Conservation (phyloP, 2,797 vertebrate genomes). For the Phoeniculus purpureus region DNA sequence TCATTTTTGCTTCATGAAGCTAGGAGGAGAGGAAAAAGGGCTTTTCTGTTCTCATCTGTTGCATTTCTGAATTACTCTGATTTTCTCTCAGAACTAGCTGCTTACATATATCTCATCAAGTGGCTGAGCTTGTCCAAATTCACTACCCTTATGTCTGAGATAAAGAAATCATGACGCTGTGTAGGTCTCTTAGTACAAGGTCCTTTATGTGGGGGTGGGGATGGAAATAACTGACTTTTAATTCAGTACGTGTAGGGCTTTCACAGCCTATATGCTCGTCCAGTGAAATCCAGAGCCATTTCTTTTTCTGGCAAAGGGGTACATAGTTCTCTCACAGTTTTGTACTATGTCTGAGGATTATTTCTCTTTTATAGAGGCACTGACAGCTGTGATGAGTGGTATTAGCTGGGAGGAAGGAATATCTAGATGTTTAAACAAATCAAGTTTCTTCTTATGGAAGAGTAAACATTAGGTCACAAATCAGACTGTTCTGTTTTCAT, state of each 20-base stretch:
- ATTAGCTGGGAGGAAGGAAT: conserved; percentile 74
- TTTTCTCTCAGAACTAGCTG: conserved; percentile 67
- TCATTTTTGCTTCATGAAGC: conserved; percentile 19
- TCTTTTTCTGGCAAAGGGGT: conserved; percentile 71
- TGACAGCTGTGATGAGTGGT: conserved; percentile 79
- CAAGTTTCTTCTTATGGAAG: conserved; percentile 72
- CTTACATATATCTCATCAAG: conserved; percentile 73
- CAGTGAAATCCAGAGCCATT: conserved; percentile 39
- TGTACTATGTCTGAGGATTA: conserved; percentile 69
- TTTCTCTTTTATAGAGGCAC: conserved; percentile 73
- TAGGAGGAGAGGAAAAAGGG: background rate
- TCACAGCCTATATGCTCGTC: conserved; percentile 32
- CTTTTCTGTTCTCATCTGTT: conserved; percentile 51
- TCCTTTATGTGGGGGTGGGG: conserved; percentile 36
- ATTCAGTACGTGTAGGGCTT: conserved; percentile 62
- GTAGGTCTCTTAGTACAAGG: conserved; percentile 42
- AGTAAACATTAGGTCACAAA: conserved; percentile 74
- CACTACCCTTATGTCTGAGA: conserved; percentile 63
- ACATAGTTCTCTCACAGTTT: conserved; percentile 62
- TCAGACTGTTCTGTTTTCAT: conserved; percentile 62
- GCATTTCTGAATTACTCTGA: conserved; percentile 65
- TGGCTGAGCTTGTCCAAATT: conserved; percentile 66
- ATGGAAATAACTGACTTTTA: conserved; percentile 40
- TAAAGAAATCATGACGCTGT: conserved; percentile 65
- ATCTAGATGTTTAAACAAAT: conserved; percentile 80